Conservation (phyloP, 2,797 vertebrate species). For the Tympanoctomys barrerae region DNA sequence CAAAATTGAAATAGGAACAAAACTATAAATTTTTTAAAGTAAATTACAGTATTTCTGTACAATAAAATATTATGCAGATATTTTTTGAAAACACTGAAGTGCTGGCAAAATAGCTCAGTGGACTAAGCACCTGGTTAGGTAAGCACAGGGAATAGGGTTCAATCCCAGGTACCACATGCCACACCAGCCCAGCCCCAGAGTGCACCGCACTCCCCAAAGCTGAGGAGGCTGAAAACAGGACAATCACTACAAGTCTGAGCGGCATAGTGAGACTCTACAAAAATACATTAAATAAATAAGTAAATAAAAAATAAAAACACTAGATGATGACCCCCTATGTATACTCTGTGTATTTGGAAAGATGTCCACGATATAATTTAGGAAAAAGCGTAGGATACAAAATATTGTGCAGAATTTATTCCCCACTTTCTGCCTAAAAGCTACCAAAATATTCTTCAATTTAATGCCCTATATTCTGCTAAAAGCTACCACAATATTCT, state of each 20-base stretch:
- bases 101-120: too few relatives aligned
- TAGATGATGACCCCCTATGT: not conserved
- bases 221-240: too few relatives aligned
- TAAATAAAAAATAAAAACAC: not conserved
- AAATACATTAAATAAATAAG: too few relatives aligned
- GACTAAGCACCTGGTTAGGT: too few relatives aligned
- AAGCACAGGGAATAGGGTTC: too few relatives aligned
- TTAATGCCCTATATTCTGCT: not conserved
- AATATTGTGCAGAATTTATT: not conserved
- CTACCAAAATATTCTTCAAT: not conserved
- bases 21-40: not conserved
- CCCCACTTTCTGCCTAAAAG: not conserved
- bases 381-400: not conserved
- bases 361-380: not conserved
- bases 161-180: too few relatives aligned
- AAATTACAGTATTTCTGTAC: not conserved
- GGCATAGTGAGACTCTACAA: too few relatives aligned
- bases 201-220: too few relatives aligned
- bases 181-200: too few relatives aligned
- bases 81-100: not conserved
- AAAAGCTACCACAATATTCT: not conserved
- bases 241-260: too few relatives aligned
- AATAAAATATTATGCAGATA: not conserved
- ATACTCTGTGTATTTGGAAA: not conserved
- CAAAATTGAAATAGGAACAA: not conserved